Evolutionary conservation across 2,113 vertebrate species (phyloP).

Genomic region (Lucifuga dentata): DNA sequence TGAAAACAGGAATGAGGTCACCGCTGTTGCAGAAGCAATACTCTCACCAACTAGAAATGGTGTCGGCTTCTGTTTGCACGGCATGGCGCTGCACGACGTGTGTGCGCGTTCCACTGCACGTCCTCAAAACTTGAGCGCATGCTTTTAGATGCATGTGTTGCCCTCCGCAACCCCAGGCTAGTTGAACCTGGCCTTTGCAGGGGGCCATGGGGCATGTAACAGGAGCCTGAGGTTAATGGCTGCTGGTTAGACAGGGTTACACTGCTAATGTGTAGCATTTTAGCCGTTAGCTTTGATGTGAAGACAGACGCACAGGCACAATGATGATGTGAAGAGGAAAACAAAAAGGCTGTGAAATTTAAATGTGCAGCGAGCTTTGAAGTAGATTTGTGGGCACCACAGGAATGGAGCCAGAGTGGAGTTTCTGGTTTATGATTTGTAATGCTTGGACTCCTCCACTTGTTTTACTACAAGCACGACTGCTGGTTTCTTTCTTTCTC

Average conservation of each 20-base stretch:
- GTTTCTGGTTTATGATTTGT: slow-evolving; percentile 26
- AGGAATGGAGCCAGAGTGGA: neutral
- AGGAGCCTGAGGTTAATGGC: slow-evolving; percentile 69
- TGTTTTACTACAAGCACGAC: slow-evolving; percentile 6
- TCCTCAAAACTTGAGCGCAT: slow-evolving; percentile 16
- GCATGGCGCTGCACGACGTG: slow-evolving; percentile 6
- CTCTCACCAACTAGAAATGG: slow-evolving; percentile 21
- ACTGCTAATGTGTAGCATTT: slow-evolving; percentile 68
- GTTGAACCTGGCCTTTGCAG: slow-evolving; percentile 65
- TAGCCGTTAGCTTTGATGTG: slow-evolving; percentile 67
- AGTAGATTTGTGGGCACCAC: slow-evolving; percentile 34
- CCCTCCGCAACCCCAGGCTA: slow-evolving; percentile 55
- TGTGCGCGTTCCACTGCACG: slow-evolving; percentile 10
- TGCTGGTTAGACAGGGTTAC: slow-evolving; percentile 58
- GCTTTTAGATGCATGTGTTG: slow-evolving; percentile 1
- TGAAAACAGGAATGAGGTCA: slow-evolving; percentile 54
- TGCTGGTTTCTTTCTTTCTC: slow-evolving; percentile 12
- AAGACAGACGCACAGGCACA: slow-evolving; percentile 46
- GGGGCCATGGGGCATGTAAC: slow-evolving; percentile 44
- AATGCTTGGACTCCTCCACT: slow-evolving; percentile 16
- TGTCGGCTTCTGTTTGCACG: slow-evolving; percentile 35
- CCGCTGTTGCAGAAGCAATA: slow-evolving; percentile 49
- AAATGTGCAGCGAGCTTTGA: slow-evolving; percentile 38
- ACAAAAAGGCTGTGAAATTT: slow-evolving; percentile 23
- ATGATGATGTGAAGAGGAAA: slow-evolving; percentile 26